Evolutionary conservation across 2,113 vertebrate species (phyloP), one percentile per base, ranked within the genome.

Genomic region (Drymodes brunneopygia): DNA sequence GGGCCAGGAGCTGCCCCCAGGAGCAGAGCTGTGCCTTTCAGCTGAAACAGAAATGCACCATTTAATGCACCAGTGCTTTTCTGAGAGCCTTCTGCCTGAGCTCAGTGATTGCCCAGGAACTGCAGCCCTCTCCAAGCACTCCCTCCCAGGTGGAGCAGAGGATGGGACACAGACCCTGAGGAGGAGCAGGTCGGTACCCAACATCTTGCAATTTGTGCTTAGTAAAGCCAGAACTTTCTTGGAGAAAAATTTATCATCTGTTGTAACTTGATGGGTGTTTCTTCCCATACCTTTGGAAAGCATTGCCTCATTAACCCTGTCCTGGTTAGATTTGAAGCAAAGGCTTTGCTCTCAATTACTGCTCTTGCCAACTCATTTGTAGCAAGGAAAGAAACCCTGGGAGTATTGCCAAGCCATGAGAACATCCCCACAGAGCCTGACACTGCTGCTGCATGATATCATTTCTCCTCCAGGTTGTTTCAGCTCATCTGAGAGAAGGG

Each of bases 101-200:
- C 44, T 54, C 38, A 4, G 0, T 0, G 3, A 29, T 24, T 5
- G 35, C 62, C 44, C 69, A 12, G 35, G 11, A 40, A 2, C 20
- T 11, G 12, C 81, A 10, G 33, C 62, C 35, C 14, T 12, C 66
- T 25, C n/a, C 2, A 27, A 47, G 57, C 36, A 36, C 31, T 29
- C 14, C 3, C 1, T 4, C 44, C 35, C 25, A 33, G 28, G 4
- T 2, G 3, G n/a, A 14, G 0, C 7, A 38, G 29, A 33, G 18
- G 15, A 6, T 18, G 78, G 31, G 31, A 8, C 24, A 21, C 0
- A 7, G 72, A 25, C 48, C 58, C n/a, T 6, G 1, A 31, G 72
- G 42, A 88, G 60, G 11, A 79, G 64, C 35, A 60, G 67, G 51
- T 33, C 3, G 2, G 36, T 18, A 10, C 11, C 33, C 21, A 15